Conservation (phyloP, 2,113 vertebrate species). For the Synchiropus splendidus region DNA sequence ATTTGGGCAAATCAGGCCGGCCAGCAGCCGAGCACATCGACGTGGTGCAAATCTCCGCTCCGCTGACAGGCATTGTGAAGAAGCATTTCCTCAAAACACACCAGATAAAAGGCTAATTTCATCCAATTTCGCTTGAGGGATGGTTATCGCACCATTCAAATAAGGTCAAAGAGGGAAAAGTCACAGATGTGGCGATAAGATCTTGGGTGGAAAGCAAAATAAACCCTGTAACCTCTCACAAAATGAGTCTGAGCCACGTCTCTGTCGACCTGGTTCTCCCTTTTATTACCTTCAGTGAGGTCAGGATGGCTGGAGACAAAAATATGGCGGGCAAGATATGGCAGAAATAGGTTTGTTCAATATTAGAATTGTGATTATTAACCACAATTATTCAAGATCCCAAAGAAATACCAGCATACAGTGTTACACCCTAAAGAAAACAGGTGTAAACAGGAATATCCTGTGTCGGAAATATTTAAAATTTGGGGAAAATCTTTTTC, state of each 20-base stretch:
- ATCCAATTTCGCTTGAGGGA: conserved; percentile 52
- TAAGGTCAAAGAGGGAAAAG: conserved; percentile 55
- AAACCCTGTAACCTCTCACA: conserved; percentile 25
- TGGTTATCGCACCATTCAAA: conserved; percentile 62
- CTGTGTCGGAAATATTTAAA: too few species aligned
- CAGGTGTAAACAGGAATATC: too few species aligned
- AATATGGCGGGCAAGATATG: conserved; percentile 36
- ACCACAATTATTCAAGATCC: too few species aligned
- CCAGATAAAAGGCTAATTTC: conserved; percentile 66
- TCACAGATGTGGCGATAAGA: conserved; percentile 40
- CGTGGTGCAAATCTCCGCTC: conserved; percentile 19
- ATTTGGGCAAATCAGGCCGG: conserved; percentile 32
- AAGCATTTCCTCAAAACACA: conserved; percentile 51
- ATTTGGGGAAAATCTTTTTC: too few species aligned
- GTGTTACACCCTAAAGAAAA: too few species aligned
- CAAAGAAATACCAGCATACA: too few species aligned
- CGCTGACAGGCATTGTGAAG: conserved; percentile 41
- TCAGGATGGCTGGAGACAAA: conserved; percentile 30
- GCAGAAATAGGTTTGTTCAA: too few species aligned
- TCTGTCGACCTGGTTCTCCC: conserved; percentile 35
- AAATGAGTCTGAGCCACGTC: conserved; percentile 44
- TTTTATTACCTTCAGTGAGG: conserved; percentile 45
- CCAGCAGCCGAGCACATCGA: conserved; percentile 27
- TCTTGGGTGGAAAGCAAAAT: conserved; percentile 32
- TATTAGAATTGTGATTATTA: too few species aligned